Percentiles rank a stretch among this genome's conserved stretches.
These are phyloP conservation scores for Characodon lateralis DNA, from an alignment of 2,797 vertebrate species.

Conservation along the genomic window DNA sequence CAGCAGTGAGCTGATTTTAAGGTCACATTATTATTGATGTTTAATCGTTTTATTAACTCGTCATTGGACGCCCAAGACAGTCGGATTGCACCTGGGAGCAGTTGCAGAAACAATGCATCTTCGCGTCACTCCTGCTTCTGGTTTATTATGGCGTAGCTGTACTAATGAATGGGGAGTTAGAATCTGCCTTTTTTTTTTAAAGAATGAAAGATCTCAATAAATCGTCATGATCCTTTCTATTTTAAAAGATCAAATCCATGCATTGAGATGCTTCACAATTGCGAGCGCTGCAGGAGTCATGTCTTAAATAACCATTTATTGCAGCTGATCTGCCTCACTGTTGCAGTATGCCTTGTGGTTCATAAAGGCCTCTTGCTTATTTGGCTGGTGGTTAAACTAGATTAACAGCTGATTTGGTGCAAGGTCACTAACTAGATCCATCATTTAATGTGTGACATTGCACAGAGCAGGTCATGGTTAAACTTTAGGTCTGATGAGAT, in stretches of 20 bases:
- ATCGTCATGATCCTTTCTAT: neutral
- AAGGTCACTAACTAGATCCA: slow-evolving; percentile 11
- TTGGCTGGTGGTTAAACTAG: slow-evolving; percentile 32
- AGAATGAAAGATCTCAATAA: neutral
- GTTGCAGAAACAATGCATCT: neutral
- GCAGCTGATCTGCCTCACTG: slow-evolving; percentile 57
- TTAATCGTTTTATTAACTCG: neutral
- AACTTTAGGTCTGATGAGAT: neutral
- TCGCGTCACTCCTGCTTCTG: neutral
- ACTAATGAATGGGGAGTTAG: neutral
- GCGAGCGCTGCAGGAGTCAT: slow-evolving; percentile 24
- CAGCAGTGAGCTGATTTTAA: neutral
- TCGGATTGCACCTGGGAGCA: neutral
- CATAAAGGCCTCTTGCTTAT: slow-evolving; percentile 30
- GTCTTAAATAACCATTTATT: slow-evolving; percentile 43
- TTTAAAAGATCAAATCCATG: neutral
- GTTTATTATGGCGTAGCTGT: slow-evolving; percentile 8
- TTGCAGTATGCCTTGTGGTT: slow-evolving; percentile 19
- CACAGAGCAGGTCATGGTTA: slow-evolving; percentile 5
- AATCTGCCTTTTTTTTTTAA: neutral
- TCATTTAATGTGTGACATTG: slow-evolving; percentile 17
- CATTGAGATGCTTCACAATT: slow-evolving; percentile 24
- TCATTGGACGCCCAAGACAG: slow-evolving; percentile 1
- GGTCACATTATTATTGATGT: neutral
- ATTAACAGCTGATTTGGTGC: slow-evolving; percentile 33